Evolutionary conservation across 2,797 vertebrate species (phyloP), one percentile per base, ranked within the genome.

Genomic region (Erithacus rubecula): DNA sequence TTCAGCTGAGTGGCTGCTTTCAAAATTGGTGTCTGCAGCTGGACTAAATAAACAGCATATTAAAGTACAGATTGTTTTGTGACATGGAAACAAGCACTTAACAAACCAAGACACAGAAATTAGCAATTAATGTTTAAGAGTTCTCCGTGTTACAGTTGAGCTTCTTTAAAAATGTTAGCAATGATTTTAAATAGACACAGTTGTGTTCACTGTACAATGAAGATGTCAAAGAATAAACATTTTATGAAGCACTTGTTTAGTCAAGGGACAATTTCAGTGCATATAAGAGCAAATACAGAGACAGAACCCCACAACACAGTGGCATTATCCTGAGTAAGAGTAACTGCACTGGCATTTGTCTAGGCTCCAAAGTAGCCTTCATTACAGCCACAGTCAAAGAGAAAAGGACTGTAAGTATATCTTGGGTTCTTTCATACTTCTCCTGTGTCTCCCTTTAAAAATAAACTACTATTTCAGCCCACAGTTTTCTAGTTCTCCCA

Each of bases 1-100:
- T 94, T 93, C 77, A 90, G 67, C 67, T 93, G 93, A 90, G 70
- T 82, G 63, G 37, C 71, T 96, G 87, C 85, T 94, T 90, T 94
- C 91, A 90, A 70, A 93, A 92, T 41, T 64, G 26, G 37, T 46
- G 59, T 79, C 41, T 82, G 74, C 52, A 80, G n/a, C 77, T 79
- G 91, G 70, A 91, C 56, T 93, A 83, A 91, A 87, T 90, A 75
- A 87, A 85, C 65, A 93, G 77, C 70, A 74, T 80, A 83, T 68
- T 80, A 71, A 94, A 78, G 37, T 62, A 88, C 26, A 90, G 68
- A 72, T 39, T 84, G 46, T 77, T 94, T 68, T 88, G 63, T 80
- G 88, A 80, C 63, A 68, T 34, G 71, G 87, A 95, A 85, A 87
- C 43, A 93, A 90, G 56, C 30, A 68, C 74, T 94, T 90, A 79